Base-by-base conservation (phyloP, 2,113 vertebrate species). In the Boleophthalmus pectinirostris region DNA sequence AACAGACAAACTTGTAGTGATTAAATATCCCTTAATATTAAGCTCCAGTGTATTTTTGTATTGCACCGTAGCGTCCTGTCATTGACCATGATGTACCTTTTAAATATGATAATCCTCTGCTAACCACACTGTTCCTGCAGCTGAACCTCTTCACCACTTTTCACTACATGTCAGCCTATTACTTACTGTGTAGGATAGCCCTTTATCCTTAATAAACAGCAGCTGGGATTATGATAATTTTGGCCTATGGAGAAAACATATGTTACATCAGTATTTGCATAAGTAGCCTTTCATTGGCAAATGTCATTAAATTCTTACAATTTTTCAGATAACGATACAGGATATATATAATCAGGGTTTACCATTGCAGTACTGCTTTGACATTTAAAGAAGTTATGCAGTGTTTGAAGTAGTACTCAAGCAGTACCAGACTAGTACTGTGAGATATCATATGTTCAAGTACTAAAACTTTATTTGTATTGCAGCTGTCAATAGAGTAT, bases 401-500 rank as follows among this genome's bases (percentile, higher is more conserved):
- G 33, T 65, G 15, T 58, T 58, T 60, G 65, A n/a, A 64, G 20
- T 54, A 24, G 15, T 5, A 63, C 24, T 23, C 51, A 29, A 64
- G 49, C 15, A 18, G 16, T 51, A 20, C 1, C 18, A n/a, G 49
- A 24, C 11, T 57, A 23, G 10, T 57, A 24, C 3, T 57, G 3
- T 12, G 54, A 57, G 21, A 24, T 53, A 54, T 54, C 8, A 18
- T 21, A n/a, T 54, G n/a, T 54, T 53, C 51, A n/a, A 54, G 61
- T 43, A 43, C 33, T 64, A 64, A 20, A 18, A 38, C 9, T 70
- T 23, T 82, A 20, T 87, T 25, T 64, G 61, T 24, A 18, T 72
- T 93, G 16, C 80, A 99, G 97, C 85, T 98, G 82, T 88, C 93
- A 24, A 88, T 99, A 78, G 97, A 99, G 80, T 96, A 96, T 0